Percentiles rank a stretch among this genome's conserved stretches.
Conservation (phyloP, 2,113 vertebrate species). For the Redunca redunca region DNA sequence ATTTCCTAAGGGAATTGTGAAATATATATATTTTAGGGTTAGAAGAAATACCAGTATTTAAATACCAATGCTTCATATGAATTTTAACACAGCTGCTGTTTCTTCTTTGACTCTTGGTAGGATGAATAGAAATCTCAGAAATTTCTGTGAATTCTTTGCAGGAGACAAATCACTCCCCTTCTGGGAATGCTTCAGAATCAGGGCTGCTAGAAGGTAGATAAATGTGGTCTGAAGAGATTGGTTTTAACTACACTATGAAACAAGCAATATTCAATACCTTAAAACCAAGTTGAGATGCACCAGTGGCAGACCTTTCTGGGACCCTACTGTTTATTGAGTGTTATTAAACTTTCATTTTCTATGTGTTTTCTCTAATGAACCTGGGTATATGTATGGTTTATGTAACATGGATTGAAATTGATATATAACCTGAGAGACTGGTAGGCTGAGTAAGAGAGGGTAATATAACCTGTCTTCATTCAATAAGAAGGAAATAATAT, state of each 20-base stretch:
- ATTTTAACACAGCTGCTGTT: neutral
- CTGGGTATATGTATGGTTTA: constrained; percentile 41
- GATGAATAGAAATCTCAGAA: constrained; percentile 27
- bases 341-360: constrained; percentile 59
- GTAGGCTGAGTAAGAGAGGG: neutral
- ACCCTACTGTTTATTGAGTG: neutral
- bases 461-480: constrained; percentile 34
- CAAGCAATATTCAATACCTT: constrained; percentile 46
- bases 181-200: neutral
- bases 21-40: neutral
- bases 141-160: neutral
- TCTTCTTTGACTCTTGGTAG: neutral
- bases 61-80: neutral
- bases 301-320: constrained; percentile 14
- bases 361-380: constrained; percentile 29
- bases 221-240: neutral
- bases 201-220: neutral
- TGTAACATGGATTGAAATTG: constrained; percentile 53
- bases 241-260: constrained; percentile 28
- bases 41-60: constrained; percentile 14
- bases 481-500: constrained; percentile 47
- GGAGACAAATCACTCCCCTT: neutral
- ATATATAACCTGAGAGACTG: constrained; percentile 27
- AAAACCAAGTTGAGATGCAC: constrained; percentile 41
- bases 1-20: neutral